Percentiles rank a stretch among this genome's conserved stretches.
phyloP scores from a whole-genome alignment of 2,797 vertebrate genomes.

The Tokudaia tokunoshimensis region DNA sequence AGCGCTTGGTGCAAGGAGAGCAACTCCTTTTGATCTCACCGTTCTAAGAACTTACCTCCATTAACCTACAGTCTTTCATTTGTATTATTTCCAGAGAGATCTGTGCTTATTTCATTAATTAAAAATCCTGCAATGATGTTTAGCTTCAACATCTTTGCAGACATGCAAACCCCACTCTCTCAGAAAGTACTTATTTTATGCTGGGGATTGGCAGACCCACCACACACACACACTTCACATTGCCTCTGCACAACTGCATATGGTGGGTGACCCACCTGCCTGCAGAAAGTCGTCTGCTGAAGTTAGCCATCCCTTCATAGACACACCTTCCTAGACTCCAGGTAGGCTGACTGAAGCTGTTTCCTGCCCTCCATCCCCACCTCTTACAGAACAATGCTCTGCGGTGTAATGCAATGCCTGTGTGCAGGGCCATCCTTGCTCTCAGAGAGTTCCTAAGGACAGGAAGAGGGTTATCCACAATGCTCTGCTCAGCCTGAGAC shows the following conservation, averaged over 20 bases:
- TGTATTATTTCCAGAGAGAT: not conserved
- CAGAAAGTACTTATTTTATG: not conserved
- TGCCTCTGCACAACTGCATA: not conserved
- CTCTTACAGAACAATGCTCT: not conserved
- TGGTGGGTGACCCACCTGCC: not conserved
- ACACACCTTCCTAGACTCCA: not conserved
- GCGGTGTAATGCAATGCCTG: not conserved
- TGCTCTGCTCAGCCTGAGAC: not conserved
- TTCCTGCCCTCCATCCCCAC: not conserved
- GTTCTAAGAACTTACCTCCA: not conserved
- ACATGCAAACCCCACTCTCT: not conserved
- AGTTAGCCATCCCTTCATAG: not conserved
- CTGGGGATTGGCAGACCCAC: fast-evolving
- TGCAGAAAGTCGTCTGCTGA: not conserved
- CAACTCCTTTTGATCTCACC: not conserved
- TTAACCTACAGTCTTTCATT: not conserved
- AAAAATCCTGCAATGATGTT: not conserved
- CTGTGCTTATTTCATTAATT: not conserved
- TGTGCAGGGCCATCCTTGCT: not conserved
- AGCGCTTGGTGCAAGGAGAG: not conserved
- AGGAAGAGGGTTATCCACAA: not conserved
- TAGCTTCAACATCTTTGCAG: not conserved
- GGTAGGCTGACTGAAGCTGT: not conserved
- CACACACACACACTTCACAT: too few species aligned
- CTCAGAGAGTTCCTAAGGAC: not conserved